Evolutionary conservation across 2,113 vertebrate species (phyloP).

Genomic region (Motacilla alba): DNA sequence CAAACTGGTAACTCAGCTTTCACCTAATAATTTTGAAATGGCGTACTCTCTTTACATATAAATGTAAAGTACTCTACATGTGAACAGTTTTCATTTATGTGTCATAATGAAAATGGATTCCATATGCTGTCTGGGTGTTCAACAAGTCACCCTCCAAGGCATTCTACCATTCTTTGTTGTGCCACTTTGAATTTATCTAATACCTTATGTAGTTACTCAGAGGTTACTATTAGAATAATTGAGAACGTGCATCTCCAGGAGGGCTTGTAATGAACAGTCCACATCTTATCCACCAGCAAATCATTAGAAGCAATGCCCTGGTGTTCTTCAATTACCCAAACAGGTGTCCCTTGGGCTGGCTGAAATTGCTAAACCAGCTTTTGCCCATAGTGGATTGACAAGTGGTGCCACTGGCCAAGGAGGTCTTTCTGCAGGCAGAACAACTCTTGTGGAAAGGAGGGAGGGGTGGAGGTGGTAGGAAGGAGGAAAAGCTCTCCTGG

Average conservation of each 20-base stretch:
- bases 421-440: neutral
- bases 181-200: neutral
- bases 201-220: neutral
- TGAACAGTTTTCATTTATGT: neutral
- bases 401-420: neutral
- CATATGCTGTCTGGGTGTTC: neutral
- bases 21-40: constrained; percentile 5
- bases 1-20: neutral
- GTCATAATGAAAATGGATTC: neutral
- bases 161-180: neutral
- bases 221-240: neutral
- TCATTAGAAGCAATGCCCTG: neutral
- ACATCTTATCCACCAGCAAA: neutral
- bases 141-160: neutral
- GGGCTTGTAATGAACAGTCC: neutral
- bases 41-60: neutral
- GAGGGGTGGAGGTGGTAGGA: neutral
- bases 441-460: neutral
- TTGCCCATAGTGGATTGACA: neutral
- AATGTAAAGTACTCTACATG: neutral
- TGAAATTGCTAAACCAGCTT: neutral
- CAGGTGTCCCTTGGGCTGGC: neutral
- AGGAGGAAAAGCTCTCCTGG: neutral
- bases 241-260: neutral
- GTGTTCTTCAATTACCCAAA: neutral